These are phyloP conservation scores for Hypomecis punctinalis DNA, from an alignment of 2,888 invertebrate genomes.

Conservation along the genomic window DNA sequence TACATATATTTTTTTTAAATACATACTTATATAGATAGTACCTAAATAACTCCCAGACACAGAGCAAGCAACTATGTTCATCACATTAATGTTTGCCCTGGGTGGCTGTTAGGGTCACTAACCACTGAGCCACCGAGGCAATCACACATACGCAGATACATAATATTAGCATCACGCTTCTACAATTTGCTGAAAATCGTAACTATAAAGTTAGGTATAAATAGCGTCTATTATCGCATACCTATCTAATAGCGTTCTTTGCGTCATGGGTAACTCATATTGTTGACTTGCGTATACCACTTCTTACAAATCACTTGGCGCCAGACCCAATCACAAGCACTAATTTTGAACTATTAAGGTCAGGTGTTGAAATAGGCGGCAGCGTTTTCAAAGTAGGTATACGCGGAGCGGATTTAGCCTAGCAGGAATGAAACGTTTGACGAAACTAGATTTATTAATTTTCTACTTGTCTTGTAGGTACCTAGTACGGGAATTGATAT, in stretches of 20 bases:
- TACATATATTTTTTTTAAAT: too few species aligned
- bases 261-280: slow-evolving; percentile 32
- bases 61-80: too few species aligned
- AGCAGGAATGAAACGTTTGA: background rate
- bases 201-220: background rate
- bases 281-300: slow-evolving; percentile 37
- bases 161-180: background rate
- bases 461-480: too few species aligned
- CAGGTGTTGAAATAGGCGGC: slow-evolving; percentile 7
- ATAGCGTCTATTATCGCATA: slow-evolving; percentile 19
- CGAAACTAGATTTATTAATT: too few species aligned
- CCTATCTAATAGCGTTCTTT: background rate
- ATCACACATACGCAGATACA: too few species aligned
- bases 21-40: too few species aligned
- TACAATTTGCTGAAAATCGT: background rate
- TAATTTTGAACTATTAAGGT: slow-evolving; percentile 30
- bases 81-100: too few species aligned
- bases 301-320: slow-evolving; percentile 42
- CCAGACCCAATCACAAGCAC: slow-evolving; percentile 41
- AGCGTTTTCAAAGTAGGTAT: slow-evolving; percentile 8
- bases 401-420: background rate
- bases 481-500: too few species aligned
- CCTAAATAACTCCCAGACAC: too few species aligned
- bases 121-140: too few species aligned
- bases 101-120: too few species aligned